Evolutionary conservation across 2,888 invertebrate genomes (phyloP).

Genomic region (Amitus sp.): DNA sequence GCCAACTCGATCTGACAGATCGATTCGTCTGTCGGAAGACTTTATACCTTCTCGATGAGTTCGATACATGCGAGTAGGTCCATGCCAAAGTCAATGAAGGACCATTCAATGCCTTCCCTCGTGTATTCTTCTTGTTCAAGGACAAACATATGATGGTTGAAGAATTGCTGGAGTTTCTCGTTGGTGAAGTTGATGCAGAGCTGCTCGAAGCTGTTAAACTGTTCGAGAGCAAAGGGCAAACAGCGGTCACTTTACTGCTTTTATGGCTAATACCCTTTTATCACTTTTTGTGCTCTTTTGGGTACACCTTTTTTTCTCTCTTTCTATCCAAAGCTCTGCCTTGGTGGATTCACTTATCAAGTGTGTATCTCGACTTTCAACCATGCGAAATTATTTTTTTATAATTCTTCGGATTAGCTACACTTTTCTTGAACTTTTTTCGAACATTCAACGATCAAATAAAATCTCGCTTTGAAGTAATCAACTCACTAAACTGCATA

Average conservation of each 20-base stretch:
- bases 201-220: slow-evolving; percentile 92
- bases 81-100: slow-evolving; percentile 94
- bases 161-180: slow-evolving; percentile 93
- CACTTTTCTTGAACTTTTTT: neutral
- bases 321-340: slow-evolving; percentile 40
- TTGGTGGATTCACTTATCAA: slow-evolving; percentile 20
- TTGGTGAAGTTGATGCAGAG: slow-evolving; percentile 95
- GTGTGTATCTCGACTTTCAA: slow-evolving; percentile 12
- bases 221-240: slow-evolving; percentile 50
- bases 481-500: too few species aligned
- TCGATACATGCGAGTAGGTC: slow-evolving; percentile 96
- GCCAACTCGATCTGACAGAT: slow-evolving; percentile 27
- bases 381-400: slow-evolving; percentile 13
- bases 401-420: neutral
- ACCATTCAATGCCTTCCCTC: slow-evolving; percentile 91
- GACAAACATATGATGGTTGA: slow-evolving; percentile 96
- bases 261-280: slow-evolving; percentile 14
- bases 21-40: slow-evolving; percentile 37
- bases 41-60: slow-evolving; percentile 88
- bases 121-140: slow-evolving; percentile 94
- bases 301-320: slow-evolving; percentile 15
- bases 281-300: slow-evolving; percentile 21
- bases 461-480: too few species aligned
- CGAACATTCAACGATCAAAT: too few species aligned
- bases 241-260: slow-evolving; percentile 52